Conservation (phyloP, 2,888 invertebrate species). For the Drosophila buzzatii region DNA sequence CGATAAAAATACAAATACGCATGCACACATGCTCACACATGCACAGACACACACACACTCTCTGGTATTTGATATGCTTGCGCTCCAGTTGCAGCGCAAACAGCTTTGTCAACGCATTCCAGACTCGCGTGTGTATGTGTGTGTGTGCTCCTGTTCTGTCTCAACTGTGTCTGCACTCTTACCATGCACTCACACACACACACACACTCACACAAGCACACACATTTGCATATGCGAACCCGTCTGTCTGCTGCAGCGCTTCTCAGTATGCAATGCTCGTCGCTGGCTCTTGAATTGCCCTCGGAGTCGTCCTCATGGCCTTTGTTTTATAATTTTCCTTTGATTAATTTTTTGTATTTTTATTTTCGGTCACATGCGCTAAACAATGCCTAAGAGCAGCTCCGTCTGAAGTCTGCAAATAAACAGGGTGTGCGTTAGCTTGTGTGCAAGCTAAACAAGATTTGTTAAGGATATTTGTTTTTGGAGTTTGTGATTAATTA, state of each 20-base stretch:
- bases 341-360: conserved; percentile 63
- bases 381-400: conserved; percentile 27
- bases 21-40: conserved; percentile 1
- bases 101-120: conserved; percentile 67
- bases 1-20: conserved; percentile 62
- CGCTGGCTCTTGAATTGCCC: conserved; percentile 28
- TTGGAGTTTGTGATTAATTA: not conserved
- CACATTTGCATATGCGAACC: conserved; percentile 29
- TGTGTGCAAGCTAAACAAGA: not conserved
- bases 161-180: conserved; percentile 42
- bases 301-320: conserved; percentile 34
- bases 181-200: not conserved
- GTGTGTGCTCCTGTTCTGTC: conserved; percentile 11
- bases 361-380: conserved; percentile 56
- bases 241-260: conserved; percentile 36
- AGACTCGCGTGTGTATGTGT: conserved; percentile 23
- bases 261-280: conserved; percentile 41
- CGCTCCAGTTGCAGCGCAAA: conserved; percentile 68
- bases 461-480: not conserved
- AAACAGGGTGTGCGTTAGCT: conserved; percentile 42
- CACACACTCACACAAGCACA: not conserved
- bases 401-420: conserved; percentile 7
- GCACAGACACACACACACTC: conserved; percentile 8
- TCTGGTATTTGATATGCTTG: conserved; percentile 56
- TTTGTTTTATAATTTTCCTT: conserved; percentile 70